Evolutionary conservation across 1,140 invertebrate genomes (phyloP), one percentile per base, ranked within the genome.

Genomic region (Oryctes rhinoceros): DNA sequence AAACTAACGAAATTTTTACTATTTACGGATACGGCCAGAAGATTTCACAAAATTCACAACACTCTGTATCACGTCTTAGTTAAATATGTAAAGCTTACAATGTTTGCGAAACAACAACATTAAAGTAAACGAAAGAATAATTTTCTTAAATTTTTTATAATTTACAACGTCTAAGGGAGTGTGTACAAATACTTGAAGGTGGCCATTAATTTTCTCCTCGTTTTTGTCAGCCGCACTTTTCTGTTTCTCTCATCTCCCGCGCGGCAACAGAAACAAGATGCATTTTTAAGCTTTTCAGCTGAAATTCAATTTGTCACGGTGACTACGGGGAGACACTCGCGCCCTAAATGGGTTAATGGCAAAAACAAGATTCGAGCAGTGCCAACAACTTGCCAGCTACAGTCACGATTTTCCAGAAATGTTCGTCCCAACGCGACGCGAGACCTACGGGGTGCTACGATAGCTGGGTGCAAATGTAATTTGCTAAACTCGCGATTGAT

Each of bases 261-360:
- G 9, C 1, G 65, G 11, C 30, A 71, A 24, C 20, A 71, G 20
- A 24, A 71, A 35, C 24, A 71, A 71, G 65, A 71, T 35, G 65
- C 65, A 71, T 71, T 71, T 71, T 71, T 71, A 71, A 71, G 65
- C 65, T 71, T 71, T 71, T 71, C 65, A 30, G 65, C 65, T 71
- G 65, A 71, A 71, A 71, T 71, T 35, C 65, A 71, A 71, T 71
- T 71, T 71, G 65, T 71, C 65, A 71, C 65, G 24, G 24, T 71
- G 65, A 71, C 65, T 71, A 71, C 24, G 24, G 24, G 35, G 24
- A 71, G 65, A 71, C 65, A 71, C 65, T 37, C 11, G 24, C 30
- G 65, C 24, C 35, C 24, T 71, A 71, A 71, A 20, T 71, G 24
- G 65, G 65, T 71, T 71, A 71, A 71, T 71, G 65, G 24, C 65